Base-by-base conservation (phyloP, 2,888 invertebrate genomes). In the Muscina levida region DNA sequence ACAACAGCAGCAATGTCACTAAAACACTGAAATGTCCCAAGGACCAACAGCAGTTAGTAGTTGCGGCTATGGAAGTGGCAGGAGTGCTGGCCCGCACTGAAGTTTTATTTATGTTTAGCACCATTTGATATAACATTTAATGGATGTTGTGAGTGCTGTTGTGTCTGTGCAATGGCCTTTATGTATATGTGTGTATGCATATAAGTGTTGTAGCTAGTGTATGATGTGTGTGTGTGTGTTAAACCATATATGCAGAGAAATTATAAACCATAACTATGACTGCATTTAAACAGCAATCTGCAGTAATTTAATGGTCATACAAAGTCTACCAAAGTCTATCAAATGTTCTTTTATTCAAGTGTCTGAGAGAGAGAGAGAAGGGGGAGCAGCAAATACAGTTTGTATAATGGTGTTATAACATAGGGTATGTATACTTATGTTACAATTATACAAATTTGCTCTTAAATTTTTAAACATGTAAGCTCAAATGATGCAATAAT, bases 31-130 rank as follows among this genome's bases (percentile, higher is more conserved):
- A 62, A 13, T 62, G 62, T 39, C 42, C 5, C 6, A 53, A 24
- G 6, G 22, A 19, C 31, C 3, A 31, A 31, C 31, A 31, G 31
- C 31, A 31, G 3, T 5, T 8, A 31, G n/a, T 5, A 31, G 31
- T 31, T 3, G 31, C 31, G 8, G 31, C 3, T n/a, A 8, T 31
- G 31, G 31, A 5, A 31, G 31, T 31, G 31, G 31, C 31, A 31
- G 31, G 8, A n/a, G n/a, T n/a, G n/a, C 31, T 5, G 31, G 31
- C 3, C n/a, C 31, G 31, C 3, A 31, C 42, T 39, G 22, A 62
- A 53, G 37, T n/a, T 57, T 79, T 76, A 57, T 79, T 76, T 76
- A 72, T 76, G 46, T 65, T 71, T 46, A 65, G 65, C 17, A 56
- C 46, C 26, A 68, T 65, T 51, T 57, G 31, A 10, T 17, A 59